These are phyloP conservation scores for Anabas testudineus DNA, from an alignment of 2,797 vertebrate species.

Conservation along the genomic window DNA sequence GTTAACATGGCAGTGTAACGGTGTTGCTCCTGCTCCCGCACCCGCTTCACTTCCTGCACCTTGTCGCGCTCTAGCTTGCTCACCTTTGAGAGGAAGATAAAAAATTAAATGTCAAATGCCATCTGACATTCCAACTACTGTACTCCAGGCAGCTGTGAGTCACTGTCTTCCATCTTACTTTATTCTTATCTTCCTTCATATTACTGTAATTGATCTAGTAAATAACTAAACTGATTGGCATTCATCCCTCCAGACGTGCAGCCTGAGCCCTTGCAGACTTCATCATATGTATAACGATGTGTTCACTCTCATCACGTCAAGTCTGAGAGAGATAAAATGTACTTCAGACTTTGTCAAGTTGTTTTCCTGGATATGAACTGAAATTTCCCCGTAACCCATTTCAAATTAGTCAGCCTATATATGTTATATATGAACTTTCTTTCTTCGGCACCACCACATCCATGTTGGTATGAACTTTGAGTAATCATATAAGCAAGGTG, in stretches of 20 bases:
- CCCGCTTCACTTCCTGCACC: conserved; percentile 95
- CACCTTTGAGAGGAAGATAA: conserved; percentile 81
- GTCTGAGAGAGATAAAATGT: neutral
- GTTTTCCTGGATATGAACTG: neutral
- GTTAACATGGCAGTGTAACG: conserved; percentile 95
- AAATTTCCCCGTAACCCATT: neutral
- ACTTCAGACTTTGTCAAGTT: neutral
- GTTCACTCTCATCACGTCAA: neutral
- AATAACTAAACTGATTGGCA: no score
- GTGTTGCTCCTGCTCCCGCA: conserved; percentile 97
- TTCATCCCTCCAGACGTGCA: neutral
- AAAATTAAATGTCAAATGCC: neutral
- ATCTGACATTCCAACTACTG: neutral
- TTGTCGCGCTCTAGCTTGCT: conserved; percentile 97
- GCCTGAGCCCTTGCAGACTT: neutral
- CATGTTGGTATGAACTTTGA: no score
- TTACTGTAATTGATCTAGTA: no score
- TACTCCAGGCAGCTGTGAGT: neutral
- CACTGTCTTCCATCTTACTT: neutral
- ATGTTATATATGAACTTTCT: neutral
- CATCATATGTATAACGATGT: neutral
- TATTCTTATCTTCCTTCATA: neutral
- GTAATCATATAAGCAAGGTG: no score
- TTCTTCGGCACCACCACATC: no score
- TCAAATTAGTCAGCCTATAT: neutral